A percentile compares a stretch with the other conserved stretches of the same genome.
Evolutionary conservation across 2,888 invertebrate species (phyloP).

Genomic region (Caenorhabditis sulstoni): DNA sequence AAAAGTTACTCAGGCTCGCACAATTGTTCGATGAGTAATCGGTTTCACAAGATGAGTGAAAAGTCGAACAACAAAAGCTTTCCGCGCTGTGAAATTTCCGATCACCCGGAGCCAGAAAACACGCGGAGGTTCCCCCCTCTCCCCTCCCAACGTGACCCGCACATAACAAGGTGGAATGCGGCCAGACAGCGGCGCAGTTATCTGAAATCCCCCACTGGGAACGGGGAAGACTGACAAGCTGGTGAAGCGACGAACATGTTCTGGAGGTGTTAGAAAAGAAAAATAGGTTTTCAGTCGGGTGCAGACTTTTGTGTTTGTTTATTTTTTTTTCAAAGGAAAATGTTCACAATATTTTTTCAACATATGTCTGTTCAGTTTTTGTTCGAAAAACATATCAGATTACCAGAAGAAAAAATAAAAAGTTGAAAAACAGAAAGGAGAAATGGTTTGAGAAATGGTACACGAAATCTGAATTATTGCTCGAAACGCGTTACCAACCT

Average conservation of each 20-base stretch:
- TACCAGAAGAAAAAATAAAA: conserved; percentile 13
- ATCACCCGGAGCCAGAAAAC: conserved; percentile 22
- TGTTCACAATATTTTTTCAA: conserved; percentile 53
- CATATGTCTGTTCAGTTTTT: conserved; percentile 23
- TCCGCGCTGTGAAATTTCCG: conserved; percentile 8
- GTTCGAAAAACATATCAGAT: conserved; percentile 20
- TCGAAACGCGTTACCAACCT: not conserved
- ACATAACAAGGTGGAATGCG: conserved; percentile 28
- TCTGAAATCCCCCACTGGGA: conserved; percentile 29
- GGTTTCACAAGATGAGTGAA: conserved; percentile 15
- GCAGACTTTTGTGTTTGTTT: not conserved
- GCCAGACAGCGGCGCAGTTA: conserved; percentile 16
- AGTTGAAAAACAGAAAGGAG: not conserved
- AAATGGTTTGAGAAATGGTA: not conserved
- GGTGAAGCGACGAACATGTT: conserved; percentile 30
- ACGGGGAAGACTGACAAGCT: conserved; percentile 10
- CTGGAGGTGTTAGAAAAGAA: conserved; percentile 35
- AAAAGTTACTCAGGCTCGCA: not conserved
- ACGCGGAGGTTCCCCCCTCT: not conserved
- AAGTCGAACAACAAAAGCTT: conserved; percentile 17
- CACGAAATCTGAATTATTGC: conserved; percentile 6
- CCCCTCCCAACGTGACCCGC: conserved; percentile 2
- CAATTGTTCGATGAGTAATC: conserved; percentile 13
- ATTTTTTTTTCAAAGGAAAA: conserved; percentile 27
- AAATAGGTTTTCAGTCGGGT: conserved; percentile 17